A percentile compares a stretch with the other conserved stretches of the same genome.
phyloP scores from a whole-genome alignment of 2,888 invertebrate genomes.

The Chrysolina americana region DNA sequence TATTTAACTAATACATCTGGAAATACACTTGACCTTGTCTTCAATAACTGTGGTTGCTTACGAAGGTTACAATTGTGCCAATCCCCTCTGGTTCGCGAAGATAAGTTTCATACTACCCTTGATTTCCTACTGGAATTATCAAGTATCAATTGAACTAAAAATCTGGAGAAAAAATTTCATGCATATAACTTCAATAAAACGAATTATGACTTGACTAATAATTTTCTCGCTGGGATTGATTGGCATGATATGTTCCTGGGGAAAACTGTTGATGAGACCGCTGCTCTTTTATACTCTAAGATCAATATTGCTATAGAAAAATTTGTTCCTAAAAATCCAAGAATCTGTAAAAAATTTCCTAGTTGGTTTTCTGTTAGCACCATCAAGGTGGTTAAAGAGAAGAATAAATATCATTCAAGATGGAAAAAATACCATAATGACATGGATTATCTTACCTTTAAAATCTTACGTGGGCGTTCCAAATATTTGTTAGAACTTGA shows the following conservation, averaged over 20 bases:
- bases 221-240: background rate
- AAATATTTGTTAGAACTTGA: background rate
- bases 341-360: constrained; percentile 22
- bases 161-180: constrained; percentile 11
- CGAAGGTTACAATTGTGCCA: too few species aligned
- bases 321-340: constrained; percentile 15
- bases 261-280: constrained; percentile 3
- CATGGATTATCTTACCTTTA: background rate
- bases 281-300: constrained; percentile 22
- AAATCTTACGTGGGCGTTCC: background rate
- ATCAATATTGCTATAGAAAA: constrained; percentile 14
- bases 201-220: background rate
- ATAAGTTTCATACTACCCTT: background rate
- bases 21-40: constrained; percentile 2
- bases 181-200: constrained; percentile 18
- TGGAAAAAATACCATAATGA: constrained; percentile 7
- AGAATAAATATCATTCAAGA: constrained; percentile 4
- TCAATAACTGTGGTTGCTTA: background rate
- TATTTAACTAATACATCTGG: background rate
- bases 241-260: background rate
- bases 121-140: background rate
- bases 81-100: too few species aligned
- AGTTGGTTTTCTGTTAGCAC: constrained; percentile 10
- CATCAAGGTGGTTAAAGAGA: constrained; percentile 22
- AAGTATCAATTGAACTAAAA: background rate